Conservation (phyloP, 2,113 vertebrate species). For the Bostrychus sinensis region DNA sequence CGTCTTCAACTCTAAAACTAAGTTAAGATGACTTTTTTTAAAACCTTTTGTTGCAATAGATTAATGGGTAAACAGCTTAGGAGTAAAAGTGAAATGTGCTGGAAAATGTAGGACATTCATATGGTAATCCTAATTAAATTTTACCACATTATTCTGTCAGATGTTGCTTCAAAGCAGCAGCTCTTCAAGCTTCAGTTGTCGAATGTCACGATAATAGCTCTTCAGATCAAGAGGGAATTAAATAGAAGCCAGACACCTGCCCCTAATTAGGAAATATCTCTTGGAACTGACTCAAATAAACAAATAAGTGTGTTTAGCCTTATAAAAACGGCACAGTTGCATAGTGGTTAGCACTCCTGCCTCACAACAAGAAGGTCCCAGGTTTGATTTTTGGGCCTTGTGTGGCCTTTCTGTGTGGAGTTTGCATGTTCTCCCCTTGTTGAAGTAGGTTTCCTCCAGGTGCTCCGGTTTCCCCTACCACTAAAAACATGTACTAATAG, state of each 20-base stretch:
- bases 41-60: not conserved
- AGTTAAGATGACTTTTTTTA: no score
- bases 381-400: no score
- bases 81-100: not conserved
- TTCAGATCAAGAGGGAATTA: slow-evolving; percentile 43
- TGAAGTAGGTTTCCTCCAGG: no score
- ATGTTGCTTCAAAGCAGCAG: slow-evolving; percentile 10
- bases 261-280: slow-evolving; percentile 30
- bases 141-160: slow-evolving; percentile 5
- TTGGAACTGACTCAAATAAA: slow-evolving; percentile 29
- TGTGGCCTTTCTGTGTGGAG: no score
- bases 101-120: not conserved
- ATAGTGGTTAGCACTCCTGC: no score
- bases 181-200: slow-evolving; percentile 10
- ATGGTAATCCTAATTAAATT: not conserved
- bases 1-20: no score
- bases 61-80: not conserved
- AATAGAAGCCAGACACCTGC: slow-evolving; percentile 29
- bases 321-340: no score
- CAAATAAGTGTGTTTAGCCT: slow-evolving; percentile 7
- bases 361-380: no score
- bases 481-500: no score
- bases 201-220: slow-evolving; percentile 25
- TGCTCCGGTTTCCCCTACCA: no score
- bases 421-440: no score